Evolutionary conservation across 2,888 invertebrate genomes (phyloP).

Genomic region (Mantis religiosa): DNA sequence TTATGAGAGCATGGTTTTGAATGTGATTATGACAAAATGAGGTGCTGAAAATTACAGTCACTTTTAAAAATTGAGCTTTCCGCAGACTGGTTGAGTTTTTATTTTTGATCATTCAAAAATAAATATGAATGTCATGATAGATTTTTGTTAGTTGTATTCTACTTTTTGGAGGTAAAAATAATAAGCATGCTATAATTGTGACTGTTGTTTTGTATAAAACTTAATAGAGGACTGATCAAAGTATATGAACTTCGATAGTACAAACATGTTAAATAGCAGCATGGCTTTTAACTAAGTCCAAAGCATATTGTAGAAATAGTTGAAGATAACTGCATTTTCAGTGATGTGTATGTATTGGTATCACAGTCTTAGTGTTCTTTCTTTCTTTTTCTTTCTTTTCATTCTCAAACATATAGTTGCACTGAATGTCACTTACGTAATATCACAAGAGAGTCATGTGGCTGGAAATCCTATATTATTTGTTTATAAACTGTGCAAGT

Average conservation of each 20-base stretch:
- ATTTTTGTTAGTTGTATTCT: not conserved
- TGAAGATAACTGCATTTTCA: not conserved
- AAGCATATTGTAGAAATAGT: not conserved
- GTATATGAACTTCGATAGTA: not conserved
- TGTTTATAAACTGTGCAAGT: not conserved
- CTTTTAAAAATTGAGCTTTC: not conserved
- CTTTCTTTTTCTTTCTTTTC: too few relatives aligned
- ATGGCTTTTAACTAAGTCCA: not conserved
- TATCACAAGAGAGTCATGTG: too few relatives aligned
- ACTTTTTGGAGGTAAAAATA: not conserved
- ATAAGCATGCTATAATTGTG: not conserved
- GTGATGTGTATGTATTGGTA: not conserved
- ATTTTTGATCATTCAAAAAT: not conserved
- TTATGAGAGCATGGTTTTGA: not conserved
- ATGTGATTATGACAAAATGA: not conserved
- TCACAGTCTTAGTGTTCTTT: not conserved
- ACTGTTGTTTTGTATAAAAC: not conserved
- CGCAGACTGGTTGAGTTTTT: not conserved
- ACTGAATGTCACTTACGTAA: too few relatives aligned
- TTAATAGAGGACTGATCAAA: not conserved
- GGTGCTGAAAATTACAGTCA: not conserved
- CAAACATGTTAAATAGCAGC: not conserved
- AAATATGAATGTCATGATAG: not conserved
- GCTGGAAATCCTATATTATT: not conserved
- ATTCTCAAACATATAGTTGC: too few relatives aligned